Evolutionary conservation across 2,797 vertebrate genomes (phyloP).

Genomic region (Apodemus agrarius): DNA sequence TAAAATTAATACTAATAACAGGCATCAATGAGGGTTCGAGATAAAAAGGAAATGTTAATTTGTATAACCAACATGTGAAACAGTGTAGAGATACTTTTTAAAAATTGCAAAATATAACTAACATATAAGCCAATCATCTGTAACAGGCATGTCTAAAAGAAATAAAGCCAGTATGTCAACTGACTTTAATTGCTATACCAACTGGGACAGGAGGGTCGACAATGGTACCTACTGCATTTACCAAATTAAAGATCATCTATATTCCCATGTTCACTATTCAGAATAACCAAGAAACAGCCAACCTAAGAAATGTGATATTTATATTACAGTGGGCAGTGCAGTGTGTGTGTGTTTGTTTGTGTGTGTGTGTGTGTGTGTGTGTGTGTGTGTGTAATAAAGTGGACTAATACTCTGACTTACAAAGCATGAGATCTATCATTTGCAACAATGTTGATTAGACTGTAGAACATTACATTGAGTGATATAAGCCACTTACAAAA

Average conservation of each 20-base stretch:
- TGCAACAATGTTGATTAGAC: background rate
- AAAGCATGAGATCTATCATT: background rate
- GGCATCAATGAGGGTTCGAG: background rate
- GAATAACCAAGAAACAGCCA: background rate
- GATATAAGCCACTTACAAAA: background rate
- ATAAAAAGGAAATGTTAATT: background rate
- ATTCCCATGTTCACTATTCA: background rate
- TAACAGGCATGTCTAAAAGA: background rate
- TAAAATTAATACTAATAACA: background rate
- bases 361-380: background rate
- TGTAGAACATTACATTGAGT: background rate
- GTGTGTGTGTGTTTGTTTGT: background rate
- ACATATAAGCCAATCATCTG: background rate
- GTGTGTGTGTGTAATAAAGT: background rate
- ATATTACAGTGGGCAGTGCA: background rate
- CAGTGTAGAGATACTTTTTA: background rate
- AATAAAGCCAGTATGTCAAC: background rate
- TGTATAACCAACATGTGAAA: background rate
- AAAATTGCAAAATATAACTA: background rate
- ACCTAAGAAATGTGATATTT: background rate
- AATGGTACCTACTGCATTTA: slow-evolving; percentile 67
- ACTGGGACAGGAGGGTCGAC: slow-evolving; percentile 84
- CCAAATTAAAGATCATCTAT: slow-evolving; percentile 74
- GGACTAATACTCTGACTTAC: background rate
- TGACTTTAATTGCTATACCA: slow-evolving; percentile 81